Base-by-base conservation (phyloP, 2,113 vertebrate species). In the Myiagra hebetior region DNA sequence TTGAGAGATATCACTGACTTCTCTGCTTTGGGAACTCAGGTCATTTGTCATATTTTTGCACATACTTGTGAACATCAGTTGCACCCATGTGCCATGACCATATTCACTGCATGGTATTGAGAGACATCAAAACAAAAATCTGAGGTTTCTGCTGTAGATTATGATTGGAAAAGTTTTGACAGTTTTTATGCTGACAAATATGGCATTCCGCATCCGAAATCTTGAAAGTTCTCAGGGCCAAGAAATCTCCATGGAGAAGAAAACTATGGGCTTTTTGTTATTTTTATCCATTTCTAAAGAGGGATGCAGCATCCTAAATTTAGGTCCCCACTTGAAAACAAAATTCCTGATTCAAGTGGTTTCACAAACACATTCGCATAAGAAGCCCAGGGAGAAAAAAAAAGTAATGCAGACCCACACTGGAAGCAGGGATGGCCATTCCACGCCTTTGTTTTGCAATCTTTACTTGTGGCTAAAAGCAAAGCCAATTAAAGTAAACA, bases 401-500 rank as follows among this genome's bases (percentile, higher is more conserved):
- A 75, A n/a, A 12, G 23, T 53, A 72, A 28, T 57, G 23, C 21
- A 77, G 63, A 76, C 59, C 55, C 67, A 78, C 60, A 83, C 15
- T 92, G 89, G 75, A 90, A 96, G 55, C 33, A 88, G 76, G 37
- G 76, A 93, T 2, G 9, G 50, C 27, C 47, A 67, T 59, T 96
- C 85, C 82, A 91, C 0, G 1, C 76, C 88, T 94, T 92, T 63
- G 64, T 97, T 96, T 70, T 95, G 91, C 79, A 95, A 83, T 90
- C 75, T 76, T 93, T 87, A 80, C 55, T 91, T 94, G 92, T 87
- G 94, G 85, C 72, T 93, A 74, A 86, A 87, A 95, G 74, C 59
- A 91, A 80, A 96, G 53, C 39, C 75, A 63, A 85, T 79, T 91
- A 88, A 79, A 93, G 89, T 91, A 94, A 96, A 94, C 82, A 96